Evolutionary conservation across 2,888 invertebrate species (phyloP), one percentile per base, ranked within the genome.

Genomic region (Phortica okadai): DNA sequence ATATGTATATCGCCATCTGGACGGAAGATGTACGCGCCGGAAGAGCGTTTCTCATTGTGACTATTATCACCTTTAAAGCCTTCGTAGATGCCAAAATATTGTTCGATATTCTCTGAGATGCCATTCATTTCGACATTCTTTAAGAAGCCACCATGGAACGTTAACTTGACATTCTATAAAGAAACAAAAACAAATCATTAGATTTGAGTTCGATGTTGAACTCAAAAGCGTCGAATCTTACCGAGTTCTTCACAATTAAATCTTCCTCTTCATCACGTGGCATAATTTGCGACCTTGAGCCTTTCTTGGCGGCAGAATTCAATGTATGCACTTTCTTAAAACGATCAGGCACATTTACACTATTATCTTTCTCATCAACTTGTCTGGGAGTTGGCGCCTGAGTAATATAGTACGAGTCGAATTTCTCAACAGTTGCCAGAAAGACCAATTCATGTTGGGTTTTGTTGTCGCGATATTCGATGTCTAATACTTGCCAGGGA

Each of bases 21-120:
- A 67, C 97, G 92, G 91, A 97, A 97, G 70, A 98, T 96, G 86
- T 99, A 99, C 0, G 99, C 99, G 0, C 99, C 99, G 0, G 98
- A 98, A 0, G 97, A 94, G 76, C 97, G 92, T 79, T 94, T 93
- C 0, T 89, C 85, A 5, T 93, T 92, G 3, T 92, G 90, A 0
- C 89, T 88, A 84, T 96, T 90, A 85, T 96, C 92, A 0, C 96
- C 97, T 0, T 90, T 90, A 58, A 93, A 93, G 0, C 94, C 96
- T 10, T 93, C 92, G 87, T 98, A 98, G 85, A 94, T 97, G 41
- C 93, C 92, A 88, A 96, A 95, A 2, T 94, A 93, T 89, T 96
- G 96, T 2, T 80, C 82, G 0, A 91, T 80, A 16, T 85, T 77
- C 76, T 88, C 85, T 1, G 81, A 79, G 0, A 88, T 50, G 0